phyloP scores from a whole-genome alignment of 2,797 vertebrate species.

The Aphelocoma californica region DNA sequence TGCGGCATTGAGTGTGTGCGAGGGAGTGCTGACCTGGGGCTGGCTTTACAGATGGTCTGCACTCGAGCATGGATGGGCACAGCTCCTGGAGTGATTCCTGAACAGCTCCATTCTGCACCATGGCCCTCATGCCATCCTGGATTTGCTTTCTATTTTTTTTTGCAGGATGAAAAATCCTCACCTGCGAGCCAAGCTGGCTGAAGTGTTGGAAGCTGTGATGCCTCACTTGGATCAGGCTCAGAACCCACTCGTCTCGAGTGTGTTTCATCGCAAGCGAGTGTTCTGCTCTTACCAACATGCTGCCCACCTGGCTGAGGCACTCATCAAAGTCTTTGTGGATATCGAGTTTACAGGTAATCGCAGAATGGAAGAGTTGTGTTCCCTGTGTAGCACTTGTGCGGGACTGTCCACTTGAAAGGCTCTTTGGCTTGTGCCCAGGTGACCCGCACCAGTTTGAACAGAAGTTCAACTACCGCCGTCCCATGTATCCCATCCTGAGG shows the following conservation, averaged over 20 bases:
- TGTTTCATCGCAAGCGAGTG: conserved; percentile 91
- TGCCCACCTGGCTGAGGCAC: conserved; percentile 89
- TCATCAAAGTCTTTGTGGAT: conserved; percentile 97
- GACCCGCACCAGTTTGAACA: conserved; percentile 99
- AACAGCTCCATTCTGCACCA: background rate
- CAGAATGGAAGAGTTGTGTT: fast-evolving
- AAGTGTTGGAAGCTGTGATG: conserved; percentile 97
- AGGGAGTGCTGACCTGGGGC: background rate
- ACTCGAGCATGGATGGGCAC: no score
- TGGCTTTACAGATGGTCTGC: background rate
- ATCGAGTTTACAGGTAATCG: conserved; percentile 94
- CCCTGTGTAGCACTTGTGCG: no score
- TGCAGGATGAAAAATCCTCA: conserved; percentile 97
- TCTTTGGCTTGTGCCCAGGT: conserved; percentile 72
- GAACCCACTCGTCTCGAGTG: conserved; percentile 81
- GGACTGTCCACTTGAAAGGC: background rate
- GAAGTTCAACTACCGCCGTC: conserved; percentile 98
- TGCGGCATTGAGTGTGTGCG: fast-evolving
- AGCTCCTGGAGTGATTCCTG: background rate
- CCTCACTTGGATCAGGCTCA: conserved; percentile 89
- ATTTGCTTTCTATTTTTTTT: background rate
- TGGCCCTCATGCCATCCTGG: background rate
- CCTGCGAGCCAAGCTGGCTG: conserved; percentile 92
- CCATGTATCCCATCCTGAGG: conserved; percentile 97
- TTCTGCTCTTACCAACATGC: conserved; percentile 89